Evolutionary conservation across 1,140 invertebrate species (phyloP), one percentile per base, ranked within the genome.

Genomic region (Drosophila kohkoa): DNA sequence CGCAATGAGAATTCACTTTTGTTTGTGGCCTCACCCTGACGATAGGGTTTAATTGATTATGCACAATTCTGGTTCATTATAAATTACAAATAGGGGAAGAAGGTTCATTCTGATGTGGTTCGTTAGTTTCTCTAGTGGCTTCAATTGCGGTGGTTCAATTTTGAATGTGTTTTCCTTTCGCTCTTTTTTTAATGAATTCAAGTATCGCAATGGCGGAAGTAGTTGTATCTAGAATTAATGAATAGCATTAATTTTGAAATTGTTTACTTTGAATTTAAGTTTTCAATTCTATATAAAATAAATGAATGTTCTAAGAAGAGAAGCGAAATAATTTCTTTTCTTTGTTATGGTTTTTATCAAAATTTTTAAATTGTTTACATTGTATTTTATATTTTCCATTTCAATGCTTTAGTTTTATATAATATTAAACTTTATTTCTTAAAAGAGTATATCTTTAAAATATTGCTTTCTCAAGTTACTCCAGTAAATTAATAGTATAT

Each of bases 41-140:
- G 64, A 79, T 68, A 51, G 82, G 72, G 63, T 71, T 80, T 83
- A 80, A 89, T 88, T 88, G 83, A 83, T 88, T 88, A 88, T 81
- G 80, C 83, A 75, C 62, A 57, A 80, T 78, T 35, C 28, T 16
- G 55, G 80, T 83, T 88, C 79, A 80, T 52, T 80, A 75, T 65
- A 63, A 60, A 20, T 65, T 65, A 52, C 1, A 63, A 41, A 63
- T 77, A 79, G 69, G 83, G 85, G 79, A 79, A 64, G 72, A 79
- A 64, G 72, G 38, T 72, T 70, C 43, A 35, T 32, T 62, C 20
- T 52, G 25, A 57, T 65, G 69, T 43, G 41, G 64, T 77, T 62
- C 51, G 35, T 69, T 65, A 41, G 55, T 28, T 54, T 7, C 38
- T 60, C 35, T 52, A 68, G 48, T 60, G 70, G 58, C 59, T 59